Percentiles rank a stretch among this genome's conserved stretches.
These are phyloP conservation scores for Astyanax mexicanus DNA, from an alignment of 2,797 vertebrate genomes.

Conservation along the genomic window DNA sequence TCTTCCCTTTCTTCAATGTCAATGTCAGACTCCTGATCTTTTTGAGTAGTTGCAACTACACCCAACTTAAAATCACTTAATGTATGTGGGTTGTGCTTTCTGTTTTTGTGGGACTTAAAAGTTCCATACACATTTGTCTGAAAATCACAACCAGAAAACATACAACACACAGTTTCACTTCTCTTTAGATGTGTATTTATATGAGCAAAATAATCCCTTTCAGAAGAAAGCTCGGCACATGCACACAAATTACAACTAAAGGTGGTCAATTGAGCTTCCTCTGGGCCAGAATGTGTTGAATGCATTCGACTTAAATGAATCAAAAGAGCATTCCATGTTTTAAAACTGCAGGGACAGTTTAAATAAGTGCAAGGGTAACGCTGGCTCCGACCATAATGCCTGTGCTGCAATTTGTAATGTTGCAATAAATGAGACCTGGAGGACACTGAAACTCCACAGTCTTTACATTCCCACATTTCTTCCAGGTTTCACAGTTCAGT, in stretches of 20 bases:
- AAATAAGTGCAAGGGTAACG: no score
- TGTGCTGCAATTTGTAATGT: conserved; percentile 45
- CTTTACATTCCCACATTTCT: conserved; percentile 26
- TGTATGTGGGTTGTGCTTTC: no score
- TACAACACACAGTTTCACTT: no score
- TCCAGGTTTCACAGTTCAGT: neutral
- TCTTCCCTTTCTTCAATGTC: neutral
- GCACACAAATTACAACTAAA: conserved; percentile 53
- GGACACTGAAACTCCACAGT: conserved; percentile 17
- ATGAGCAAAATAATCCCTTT: conserved; percentile 53
- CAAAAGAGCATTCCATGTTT: no score
- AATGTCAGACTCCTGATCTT: conserved; percentile 14
- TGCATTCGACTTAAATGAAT: no score
- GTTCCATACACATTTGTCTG: conserved; percentile 27
- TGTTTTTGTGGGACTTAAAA: no score
- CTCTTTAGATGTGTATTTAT: conserved; percentile 50
- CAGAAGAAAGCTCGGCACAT: conserved; percentile 43
- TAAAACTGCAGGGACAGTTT: no score
- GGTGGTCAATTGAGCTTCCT: conserved; percentile 5
- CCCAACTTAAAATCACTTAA: no score
- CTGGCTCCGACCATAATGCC: no score
- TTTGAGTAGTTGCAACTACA: no score
- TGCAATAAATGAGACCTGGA: conserved; percentile 37
- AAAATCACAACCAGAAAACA: no score
- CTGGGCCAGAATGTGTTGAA: conserved; percentile 1